phyloP scores from a whole-genome alignment of 2,888 invertebrate species.

The Phlogophora meticulosa region DNA sequence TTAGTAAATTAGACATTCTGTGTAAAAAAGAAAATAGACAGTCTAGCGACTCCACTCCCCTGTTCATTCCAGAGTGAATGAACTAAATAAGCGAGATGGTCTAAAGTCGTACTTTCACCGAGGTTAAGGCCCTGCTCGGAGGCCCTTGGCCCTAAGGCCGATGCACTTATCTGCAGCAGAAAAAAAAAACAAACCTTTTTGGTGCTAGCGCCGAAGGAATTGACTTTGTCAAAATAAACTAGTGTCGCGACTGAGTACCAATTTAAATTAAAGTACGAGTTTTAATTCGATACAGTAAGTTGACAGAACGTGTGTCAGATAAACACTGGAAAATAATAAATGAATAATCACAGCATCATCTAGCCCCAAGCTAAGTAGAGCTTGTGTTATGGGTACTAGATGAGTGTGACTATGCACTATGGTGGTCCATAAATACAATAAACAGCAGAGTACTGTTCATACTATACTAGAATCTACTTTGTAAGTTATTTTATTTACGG shows the following conservation, averaged over 20 bases:
- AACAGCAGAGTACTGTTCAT: too few species aligned
- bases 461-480: too few species aligned
- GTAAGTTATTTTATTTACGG: too few species aligned
- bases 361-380: too few species aligned
- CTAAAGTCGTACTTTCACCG: slow-evolving; percentile 87
- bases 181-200: slow-evolving; percentile 57
- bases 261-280: neutral
- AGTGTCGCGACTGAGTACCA: slow-evolving; percentile 22
- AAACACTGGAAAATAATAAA: too few species aligned
- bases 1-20: too few species aligned
- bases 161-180: slow-evolving; percentile 82
- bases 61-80: slow-evolving; percentile 83
- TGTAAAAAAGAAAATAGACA: neutral
- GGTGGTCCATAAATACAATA: too few species aligned
- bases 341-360: too few species aligned
- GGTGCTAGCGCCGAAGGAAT: slow-evolving; percentile 32
- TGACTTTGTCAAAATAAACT: slow-evolving; percentile 20
- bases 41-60: slow-evolving; percentile 67
- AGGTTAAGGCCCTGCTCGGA: slow-evolving; percentile 81
- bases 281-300: too few species aligned
- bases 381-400: too few species aligned
- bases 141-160: slow-evolving; percentile 80
- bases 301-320: too few species aligned
- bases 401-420: too few species aligned
- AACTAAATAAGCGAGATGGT: slow-evolving; percentile 88